Evolutionary conservation across 2,888 invertebrate species (phyloP).

Genomic region (Celastrina argiolus): DNA sequence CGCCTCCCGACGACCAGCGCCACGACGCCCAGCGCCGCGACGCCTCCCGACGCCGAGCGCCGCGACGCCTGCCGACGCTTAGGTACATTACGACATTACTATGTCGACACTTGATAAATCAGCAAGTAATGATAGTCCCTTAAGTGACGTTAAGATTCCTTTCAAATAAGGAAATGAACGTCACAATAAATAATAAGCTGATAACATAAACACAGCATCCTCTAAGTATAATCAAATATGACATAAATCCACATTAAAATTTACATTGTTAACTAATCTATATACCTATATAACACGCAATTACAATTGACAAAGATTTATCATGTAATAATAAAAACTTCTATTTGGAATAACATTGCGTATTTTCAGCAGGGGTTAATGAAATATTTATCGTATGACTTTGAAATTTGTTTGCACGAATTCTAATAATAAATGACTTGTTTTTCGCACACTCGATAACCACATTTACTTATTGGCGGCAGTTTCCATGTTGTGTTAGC

Average conservation of each 20-base stretch:
- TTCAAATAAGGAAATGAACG: no score
- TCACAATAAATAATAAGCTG: no score
- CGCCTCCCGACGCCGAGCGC: no score
- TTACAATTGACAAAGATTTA: background rate
- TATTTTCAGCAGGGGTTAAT: constrained; percentile 17
- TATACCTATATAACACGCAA: background rate
- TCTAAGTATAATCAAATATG: background rate
- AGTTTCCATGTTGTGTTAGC: constrained; percentile 23
- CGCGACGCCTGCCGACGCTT: no score
- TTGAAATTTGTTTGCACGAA: constrained; percentile 6
- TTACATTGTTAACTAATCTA: background rate
- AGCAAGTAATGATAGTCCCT: no score
- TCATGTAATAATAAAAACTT: background rate
- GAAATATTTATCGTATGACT: constrained; percentile 22
- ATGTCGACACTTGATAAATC: no score
- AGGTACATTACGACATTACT: no score
- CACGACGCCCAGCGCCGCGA: no score
- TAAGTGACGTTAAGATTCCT: no score
- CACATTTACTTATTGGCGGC: constrained; percentile 23
- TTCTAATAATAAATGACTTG: constrained; percentile 22
- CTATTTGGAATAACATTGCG: background rate
- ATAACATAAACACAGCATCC: no score
- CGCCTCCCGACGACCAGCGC: no score
- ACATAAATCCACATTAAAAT: background rate
- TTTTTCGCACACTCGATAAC: constrained; percentile 22